Base-by-base conservation (phyloP, 1,140 invertebrate species). In the Trichomalopsis sarcophagae region DNA sequence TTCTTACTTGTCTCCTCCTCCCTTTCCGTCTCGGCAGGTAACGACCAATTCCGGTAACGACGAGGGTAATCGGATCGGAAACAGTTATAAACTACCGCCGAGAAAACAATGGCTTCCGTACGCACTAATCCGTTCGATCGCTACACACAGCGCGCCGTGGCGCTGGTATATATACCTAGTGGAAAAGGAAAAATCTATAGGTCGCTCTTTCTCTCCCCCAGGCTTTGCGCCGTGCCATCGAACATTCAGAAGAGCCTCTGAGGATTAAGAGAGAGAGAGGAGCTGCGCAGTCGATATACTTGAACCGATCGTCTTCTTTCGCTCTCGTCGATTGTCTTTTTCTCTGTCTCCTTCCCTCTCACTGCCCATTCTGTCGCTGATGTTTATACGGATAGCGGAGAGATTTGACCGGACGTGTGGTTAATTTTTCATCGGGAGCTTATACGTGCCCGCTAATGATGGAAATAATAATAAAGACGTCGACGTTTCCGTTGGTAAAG, bases 1-100 rank as follows among this genome's bases (percentile, higher is more conserved):
- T 50, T 85, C 82, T 86, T 44, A 62, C 47, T 50, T 44, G 33
- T 71, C 36, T 47, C 66, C n/a, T 74, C 55, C 23, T 11, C 5
- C 30, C 9, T 50, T 73, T 75, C 74, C 36, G 30, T n/a, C n/a
- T 75, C 17, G 36, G 36, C 44, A 55, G 62, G 55, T 84, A 84
- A 84, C 83, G 83, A 75, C 17, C 83, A 80, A 84, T 84, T 80
- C 30, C 69, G 40, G 30, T 62, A 62, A 44, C 44, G 68, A 77
- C 75, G 71, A 82, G 75, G 66, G 78, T 89, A 88, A 89, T 88
- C 87, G 87, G 86, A 89, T 89, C 86, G 85, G 78, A 88, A 89
- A 88, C 83, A 88, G 85, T 87, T 88, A 88, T 87, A 86, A 88
- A 88, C 84, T 86, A 83, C 69, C 47, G 47, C 30, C 50, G 50